Evolutionary conservation across 2,888 invertebrate genomes (phyloP).

Genomic region (Acanthosepion esculentum): DNA sequence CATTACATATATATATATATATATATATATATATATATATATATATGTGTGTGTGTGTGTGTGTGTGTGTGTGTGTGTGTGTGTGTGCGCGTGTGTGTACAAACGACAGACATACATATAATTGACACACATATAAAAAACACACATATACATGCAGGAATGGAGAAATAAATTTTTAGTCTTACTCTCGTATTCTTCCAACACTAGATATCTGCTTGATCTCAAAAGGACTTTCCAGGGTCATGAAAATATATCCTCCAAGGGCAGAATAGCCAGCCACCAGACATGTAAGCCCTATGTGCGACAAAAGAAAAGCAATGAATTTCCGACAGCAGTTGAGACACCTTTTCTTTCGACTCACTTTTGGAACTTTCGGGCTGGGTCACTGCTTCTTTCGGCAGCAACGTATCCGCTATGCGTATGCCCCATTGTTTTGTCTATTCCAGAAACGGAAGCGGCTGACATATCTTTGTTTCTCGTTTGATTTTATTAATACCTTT

Average conservation of each 20-base stretch:
- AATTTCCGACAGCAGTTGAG: conserved; percentile 47
- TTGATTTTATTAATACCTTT: too few species aligned
- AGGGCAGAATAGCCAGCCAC: conserved; percentile 57
- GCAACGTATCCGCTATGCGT: neutral
- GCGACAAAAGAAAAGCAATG: conserved; percentile 54
- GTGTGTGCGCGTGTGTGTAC: rapidly evolving
- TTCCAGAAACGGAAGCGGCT: neutral
- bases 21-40: too few species aligned
- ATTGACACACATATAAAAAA: too few species aligned
- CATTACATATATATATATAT: too few species aligned
- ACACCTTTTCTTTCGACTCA: neutral
- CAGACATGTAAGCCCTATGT: conserved; percentile 56
- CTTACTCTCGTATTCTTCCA: conserved; percentile 1
- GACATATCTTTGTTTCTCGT: too few species aligned
- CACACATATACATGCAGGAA: neutral
- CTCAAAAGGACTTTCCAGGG: conserved; percentile 55
- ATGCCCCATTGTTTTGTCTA: neutral
- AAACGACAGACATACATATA: too few species aligned
- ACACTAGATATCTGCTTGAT: conserved; percentile 50
- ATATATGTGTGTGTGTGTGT: rapidly evolving
- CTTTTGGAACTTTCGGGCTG: neutral
- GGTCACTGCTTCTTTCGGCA: neutral
- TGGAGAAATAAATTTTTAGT: neutral
- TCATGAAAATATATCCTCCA: conserved; percentile 56
- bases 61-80: too few species aligned